Evolutionary conservation across 2,888 invertebrate genomes (phyloP).

Genomic region (Therioaphis trifolii): DNA sequence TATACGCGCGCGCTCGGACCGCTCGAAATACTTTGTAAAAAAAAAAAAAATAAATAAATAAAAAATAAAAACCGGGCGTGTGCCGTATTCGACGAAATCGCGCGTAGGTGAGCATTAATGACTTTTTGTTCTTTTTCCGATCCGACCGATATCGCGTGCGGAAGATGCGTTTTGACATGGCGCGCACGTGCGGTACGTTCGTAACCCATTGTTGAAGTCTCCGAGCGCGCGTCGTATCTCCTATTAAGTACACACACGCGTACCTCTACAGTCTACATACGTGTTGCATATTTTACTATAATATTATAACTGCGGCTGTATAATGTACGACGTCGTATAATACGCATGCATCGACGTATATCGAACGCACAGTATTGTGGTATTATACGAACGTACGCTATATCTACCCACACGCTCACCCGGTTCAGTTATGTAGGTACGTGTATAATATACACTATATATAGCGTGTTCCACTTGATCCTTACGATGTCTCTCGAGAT

Average conservation of each 20-base stretch:
- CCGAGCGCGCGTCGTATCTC: neutral
- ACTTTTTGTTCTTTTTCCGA: conserved; percentile 34
- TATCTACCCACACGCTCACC: neutral
- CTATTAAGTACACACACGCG: neutral
- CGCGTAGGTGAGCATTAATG: conserved; percentile 45
- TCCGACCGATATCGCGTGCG: conserved; percentile 19
- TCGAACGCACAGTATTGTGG: neutral
- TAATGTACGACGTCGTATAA: neutral
- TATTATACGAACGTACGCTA: neutral
- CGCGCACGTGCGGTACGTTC: conserved; percentile 36
- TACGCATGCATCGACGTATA: neutral
- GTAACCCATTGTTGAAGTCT: conserved; percentile 58
- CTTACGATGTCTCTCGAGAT: too few relatives aligned
- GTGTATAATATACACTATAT: neutral
- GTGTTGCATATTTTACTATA: too few relatives aligned
- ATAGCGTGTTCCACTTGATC: too few relatives aligned
- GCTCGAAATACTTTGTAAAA: neutral
- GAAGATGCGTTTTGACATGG: conserved; percentile 37
- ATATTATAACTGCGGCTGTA: too few relatives aligned
- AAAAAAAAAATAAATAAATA: neutral
- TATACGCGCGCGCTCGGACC: neutral
- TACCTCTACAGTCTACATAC: too few relatives aligned
- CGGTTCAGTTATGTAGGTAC: neutral
- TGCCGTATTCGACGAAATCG: neutral
- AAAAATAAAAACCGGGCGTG: neutral